phyloP scores from a whole-genome alignment of 2,888 invertebrate genomes.

The Argynnis bischoffii region DNA sequence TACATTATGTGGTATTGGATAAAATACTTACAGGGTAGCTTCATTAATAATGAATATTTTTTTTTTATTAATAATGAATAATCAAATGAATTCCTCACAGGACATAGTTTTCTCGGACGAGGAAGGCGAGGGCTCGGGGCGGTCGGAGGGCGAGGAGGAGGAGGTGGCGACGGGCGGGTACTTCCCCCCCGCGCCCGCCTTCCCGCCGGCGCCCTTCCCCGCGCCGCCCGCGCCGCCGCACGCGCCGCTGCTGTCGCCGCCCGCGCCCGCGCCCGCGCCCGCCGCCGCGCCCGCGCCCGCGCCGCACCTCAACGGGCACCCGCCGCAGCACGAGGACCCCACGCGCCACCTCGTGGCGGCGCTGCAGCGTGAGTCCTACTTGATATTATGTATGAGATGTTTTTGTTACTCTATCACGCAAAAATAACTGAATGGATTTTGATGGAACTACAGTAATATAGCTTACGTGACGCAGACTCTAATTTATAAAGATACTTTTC shows the following conservation, averaged over 20 bases:
- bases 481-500: too few species aligned
- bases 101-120: constrained; percentile 84
- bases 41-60: not conserved
- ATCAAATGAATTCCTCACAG: constrained; percentile 46
- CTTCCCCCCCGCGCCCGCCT: constrained; percentile 55
- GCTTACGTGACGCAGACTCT: too few species aligned
- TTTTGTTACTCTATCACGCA: too few species aligned
- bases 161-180: constrained; percentile 57
- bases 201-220: constrained; percentile 55
- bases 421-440: too few species aligned
- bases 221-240: constrained; percentile 59
- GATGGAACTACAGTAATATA: too few species aligned
- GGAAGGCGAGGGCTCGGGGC: constrained; percentile 77
- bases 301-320: constrained; percentile 46
- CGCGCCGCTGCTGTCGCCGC: constrained; percentile 57
- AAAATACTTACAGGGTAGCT: not conserved
- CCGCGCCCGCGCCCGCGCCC: constrained; percentile 49
- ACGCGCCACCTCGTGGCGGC: constrained; percentile 52
- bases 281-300: constrained; percentile 49
- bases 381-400: not conserved
- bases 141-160: constrained; percentile 87
- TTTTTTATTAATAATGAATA: not conserved
- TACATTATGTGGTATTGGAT: too few species aligned
- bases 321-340: constrained; percentile 48
- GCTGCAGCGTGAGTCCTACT: constrained; percentile 51